phyloP scores from a whole-genome alignment of 2,888 invertebrate genomes.

The Byasa hedistus region DNA sequence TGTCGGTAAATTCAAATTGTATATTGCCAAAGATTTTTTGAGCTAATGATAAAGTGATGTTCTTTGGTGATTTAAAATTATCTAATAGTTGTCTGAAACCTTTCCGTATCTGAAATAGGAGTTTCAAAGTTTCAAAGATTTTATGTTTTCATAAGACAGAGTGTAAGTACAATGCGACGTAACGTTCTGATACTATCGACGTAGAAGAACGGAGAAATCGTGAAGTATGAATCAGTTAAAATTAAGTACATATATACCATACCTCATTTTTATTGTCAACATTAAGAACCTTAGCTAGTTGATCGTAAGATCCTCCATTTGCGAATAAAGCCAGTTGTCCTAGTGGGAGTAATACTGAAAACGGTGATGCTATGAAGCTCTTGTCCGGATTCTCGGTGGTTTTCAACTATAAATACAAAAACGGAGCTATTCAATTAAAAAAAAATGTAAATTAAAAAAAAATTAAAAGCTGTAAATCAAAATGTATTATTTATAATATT shows the following conservation, averaged over 20 bases:
- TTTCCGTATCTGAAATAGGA: constrained; percentile 34
- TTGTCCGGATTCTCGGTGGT: constrained; percentile 27
- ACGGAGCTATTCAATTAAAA: neutral
- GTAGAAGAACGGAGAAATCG: neutral
- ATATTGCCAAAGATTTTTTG: constrained; percentile 35
- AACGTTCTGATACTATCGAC: neutral
- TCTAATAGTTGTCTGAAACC: constrained; percentile 33
- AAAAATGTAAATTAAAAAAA: neutral
- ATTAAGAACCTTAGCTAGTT: constrained; percentile 35
- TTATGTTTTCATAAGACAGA: neutral
- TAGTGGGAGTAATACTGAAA: constrained; percentile 36
- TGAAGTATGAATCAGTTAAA: neutral
- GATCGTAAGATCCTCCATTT: constrained; percentile 29
- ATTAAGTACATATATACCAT: neutral
- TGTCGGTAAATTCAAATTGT: constrained; percentile 32
- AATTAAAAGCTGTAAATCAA: too few relatives aligned
- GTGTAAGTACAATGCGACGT: neutral
- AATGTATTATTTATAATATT: too few relatives aligned
- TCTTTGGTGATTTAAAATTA: constrained; percentile 32
- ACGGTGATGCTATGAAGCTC: constrained; percentile 38
- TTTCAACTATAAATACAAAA: constrained; percentile 16
- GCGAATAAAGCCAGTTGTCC: constrained; percentile 36
- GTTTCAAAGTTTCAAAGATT: too few relatives aligned
- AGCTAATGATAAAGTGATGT: constrained; percentile 34
- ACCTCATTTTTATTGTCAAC: constrained; percentile 32